phyloP scores from a whole-genome alignment of 1,140 invertebrate species.

The Trissolcus basalis region DNA sequence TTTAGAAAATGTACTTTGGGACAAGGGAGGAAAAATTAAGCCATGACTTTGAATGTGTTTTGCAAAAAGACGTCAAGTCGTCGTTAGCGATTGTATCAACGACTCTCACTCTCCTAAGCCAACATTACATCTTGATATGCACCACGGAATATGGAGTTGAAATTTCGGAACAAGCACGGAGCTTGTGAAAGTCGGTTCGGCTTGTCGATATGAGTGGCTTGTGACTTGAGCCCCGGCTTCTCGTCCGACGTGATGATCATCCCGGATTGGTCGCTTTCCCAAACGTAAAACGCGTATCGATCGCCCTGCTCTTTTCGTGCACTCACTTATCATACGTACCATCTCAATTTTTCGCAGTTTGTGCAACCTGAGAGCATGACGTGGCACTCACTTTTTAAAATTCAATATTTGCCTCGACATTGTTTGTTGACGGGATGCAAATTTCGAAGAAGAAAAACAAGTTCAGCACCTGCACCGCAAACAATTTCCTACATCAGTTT shows the following conservation, averaged over 20 bases:
- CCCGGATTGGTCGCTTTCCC: conserved; percentile 33
- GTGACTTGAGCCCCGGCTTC: conserved; percentile 28
- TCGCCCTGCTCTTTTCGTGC: conserved; percentile 15
- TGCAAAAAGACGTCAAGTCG: too few species aligned
- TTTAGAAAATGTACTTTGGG: too few species aligned
- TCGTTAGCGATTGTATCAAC: too few species aligned
- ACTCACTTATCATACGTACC: conserved; percentile 37
- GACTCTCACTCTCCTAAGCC: too few species aligned
- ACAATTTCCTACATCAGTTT: too few species aligned
- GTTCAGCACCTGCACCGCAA: too few species aligned
- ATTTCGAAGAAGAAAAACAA: neutral
- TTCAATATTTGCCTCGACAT: neutral
- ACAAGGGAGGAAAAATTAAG: too few species aligned
- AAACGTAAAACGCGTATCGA: conserved; percentile 41
- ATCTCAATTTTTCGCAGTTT: conserved; percentile 53
- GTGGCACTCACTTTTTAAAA: conserved; percentile 6
- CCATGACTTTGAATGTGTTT: too few species aligned
- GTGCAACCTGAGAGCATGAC: conserved; percentile 30
- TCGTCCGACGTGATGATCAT: conserved; percentile 48
- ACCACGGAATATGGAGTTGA: conserved; percentile 20
- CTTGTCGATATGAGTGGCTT: conserved; percentile 40
- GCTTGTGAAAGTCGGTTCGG: conserved; percentile 26
- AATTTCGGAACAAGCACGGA: conserved; percentile 38
- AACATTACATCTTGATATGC: conserved; percentile 19
- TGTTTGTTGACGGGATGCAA: neutral